Conservation (phyloP, 2,888 invertebrate genomes). For the Melanophora roralis region DNA sequence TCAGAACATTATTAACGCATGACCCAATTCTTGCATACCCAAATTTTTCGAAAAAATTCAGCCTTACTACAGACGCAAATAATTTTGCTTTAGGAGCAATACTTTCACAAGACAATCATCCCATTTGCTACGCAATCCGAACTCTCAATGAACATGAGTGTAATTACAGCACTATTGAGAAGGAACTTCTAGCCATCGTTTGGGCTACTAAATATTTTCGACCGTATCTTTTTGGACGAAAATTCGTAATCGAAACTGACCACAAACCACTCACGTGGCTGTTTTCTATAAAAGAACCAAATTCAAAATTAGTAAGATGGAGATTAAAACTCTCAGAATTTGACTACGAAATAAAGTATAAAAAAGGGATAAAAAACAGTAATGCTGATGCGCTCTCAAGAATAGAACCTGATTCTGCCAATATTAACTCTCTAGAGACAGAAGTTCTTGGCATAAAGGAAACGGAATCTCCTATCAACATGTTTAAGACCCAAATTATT, state of each 20-base stretch:
- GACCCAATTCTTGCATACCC: constrained; percentile 56
- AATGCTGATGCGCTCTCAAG: too few species aligned
- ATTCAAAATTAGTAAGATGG: constrained; percentile 46
- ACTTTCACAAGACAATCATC: constrained; percentile 37
- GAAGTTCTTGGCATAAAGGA: not conserved
- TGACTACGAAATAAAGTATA: constrained; percentile 47
- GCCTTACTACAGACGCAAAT: constrained; percentile 21
- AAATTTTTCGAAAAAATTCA: constrained; percentile 58
- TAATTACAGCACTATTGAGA: constrained; percentile 46
- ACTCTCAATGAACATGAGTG: constrained; percentile 45
- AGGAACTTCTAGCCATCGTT: constrained; percentile 34
- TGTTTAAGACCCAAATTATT: constrained; percentile 1
- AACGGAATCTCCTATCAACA: not conserved
- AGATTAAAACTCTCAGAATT: constrained; percentile 43
- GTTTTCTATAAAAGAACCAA: constrained; percentile 51
- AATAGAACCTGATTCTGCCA: not conserved
- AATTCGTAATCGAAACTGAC: constrained; percentile 39
- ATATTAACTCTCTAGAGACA: not conserved
- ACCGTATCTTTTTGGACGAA: constrained; percentile 32
- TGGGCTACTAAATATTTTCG: constrained; percentile 46
- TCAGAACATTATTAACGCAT: constrained; percentile 42
- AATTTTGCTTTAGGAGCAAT: constrained; percentile 25
- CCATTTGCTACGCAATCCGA: constrained; percentile 39
- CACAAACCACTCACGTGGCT: constrained; percentile 46
- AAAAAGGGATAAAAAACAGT: not conserved